Percentiles rank a stretch among this genome's conserved stretches.
These are phyloP conservation scores for Forbesichthys papilliferus DNA, from an alignment of 2,113 vertebrate genomes.

Conservation along the genomic window DNA sequence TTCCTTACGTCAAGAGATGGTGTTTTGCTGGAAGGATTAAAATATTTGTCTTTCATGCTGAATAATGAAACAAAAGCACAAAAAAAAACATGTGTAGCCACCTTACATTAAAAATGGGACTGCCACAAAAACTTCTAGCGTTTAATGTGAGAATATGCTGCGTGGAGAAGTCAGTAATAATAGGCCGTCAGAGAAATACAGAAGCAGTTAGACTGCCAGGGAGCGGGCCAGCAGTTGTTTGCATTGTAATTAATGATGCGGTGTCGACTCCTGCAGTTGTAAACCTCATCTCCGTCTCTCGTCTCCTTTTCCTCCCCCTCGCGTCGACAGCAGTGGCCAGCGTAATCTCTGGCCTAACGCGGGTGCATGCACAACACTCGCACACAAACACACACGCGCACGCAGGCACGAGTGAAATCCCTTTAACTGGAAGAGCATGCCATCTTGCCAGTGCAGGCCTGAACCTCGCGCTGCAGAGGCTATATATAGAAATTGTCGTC, in stretches of 20 bases:
- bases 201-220: constrained; percentile 57
- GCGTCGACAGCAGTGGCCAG: constrained; percentile 61
- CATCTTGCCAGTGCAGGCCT: constrained; percentile 64
- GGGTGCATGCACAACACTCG: background rate
- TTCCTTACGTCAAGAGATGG: constrained; percentile 5
- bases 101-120: constrained; percentile 44
- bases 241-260: constrained; percentile 69
- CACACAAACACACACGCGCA: constrained; percentile 6
- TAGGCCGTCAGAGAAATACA: constrained; percentile 61
- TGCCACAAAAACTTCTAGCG: constrained; percentile 27
- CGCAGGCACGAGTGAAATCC: constrained; percentile 58
- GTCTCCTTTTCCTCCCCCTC: constrained; percentile 54
- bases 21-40: constrained; percentile 11
- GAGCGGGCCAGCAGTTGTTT: constrained; percentile 66
- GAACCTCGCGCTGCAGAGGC: constrained; percentile 48
- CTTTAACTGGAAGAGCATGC: constrained; percentile 71
- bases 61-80: constrained; percentile 22
- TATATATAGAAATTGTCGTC: constrained; percentile 79
- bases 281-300: constrained; percentile 38
- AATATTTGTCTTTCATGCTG: constrained; percentile 13
- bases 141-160: constrained; percentile 64
- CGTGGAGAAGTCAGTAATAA: constrained; percentile 60
- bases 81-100: constrained; percentile 30
- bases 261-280: constrained; percentile 55
- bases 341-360: constrained; percentile 60